Conservation (phyloP, 2,888 invertebrate species). For the Eupithecia insigniata region DNA sequence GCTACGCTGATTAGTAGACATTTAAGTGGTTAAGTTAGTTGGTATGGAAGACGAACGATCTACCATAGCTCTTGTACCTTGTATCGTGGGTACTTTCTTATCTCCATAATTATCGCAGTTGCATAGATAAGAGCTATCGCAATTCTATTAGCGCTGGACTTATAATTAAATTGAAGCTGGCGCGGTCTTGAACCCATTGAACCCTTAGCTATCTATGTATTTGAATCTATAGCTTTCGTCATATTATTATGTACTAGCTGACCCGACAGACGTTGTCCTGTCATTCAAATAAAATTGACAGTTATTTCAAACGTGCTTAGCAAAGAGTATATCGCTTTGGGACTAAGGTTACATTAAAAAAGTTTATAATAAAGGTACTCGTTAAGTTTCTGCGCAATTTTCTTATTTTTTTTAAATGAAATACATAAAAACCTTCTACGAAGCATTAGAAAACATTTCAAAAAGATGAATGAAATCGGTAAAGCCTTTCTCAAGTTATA, state of each 20-base stretch:
- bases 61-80: background rate
- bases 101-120: background rate
- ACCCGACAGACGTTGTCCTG: too few species aligned
- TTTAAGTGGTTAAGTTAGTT: background rate
- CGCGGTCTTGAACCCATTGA: slow-evolving; percentile 2
- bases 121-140: slow-evolving; percentile 13
- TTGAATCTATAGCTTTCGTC: background rate
- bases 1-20: background rate
- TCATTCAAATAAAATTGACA: too few species aligned
- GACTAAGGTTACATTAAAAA: too few species aligned
- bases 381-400: too few species aligned
- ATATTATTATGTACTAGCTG: background rate
- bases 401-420: too few species aligned
- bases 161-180: slow-evolving; percentile 9
- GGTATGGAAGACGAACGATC: background rate
- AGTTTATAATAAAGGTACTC: too few species aligned
- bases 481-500: too few species aligned
- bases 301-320: too few species aligned
- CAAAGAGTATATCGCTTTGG: too few species aligned
- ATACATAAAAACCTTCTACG: too few species aligned
- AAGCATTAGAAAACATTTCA: too few species aligned
- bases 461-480: too few species aligned
- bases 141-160: slow-evolving; percentile 1
- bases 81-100: background rate
- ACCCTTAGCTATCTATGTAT: background rate